phyloP scores from a whole-genome alignment of 1,140 invertebrate species.

The Drosophila paulistorum region DNA sequence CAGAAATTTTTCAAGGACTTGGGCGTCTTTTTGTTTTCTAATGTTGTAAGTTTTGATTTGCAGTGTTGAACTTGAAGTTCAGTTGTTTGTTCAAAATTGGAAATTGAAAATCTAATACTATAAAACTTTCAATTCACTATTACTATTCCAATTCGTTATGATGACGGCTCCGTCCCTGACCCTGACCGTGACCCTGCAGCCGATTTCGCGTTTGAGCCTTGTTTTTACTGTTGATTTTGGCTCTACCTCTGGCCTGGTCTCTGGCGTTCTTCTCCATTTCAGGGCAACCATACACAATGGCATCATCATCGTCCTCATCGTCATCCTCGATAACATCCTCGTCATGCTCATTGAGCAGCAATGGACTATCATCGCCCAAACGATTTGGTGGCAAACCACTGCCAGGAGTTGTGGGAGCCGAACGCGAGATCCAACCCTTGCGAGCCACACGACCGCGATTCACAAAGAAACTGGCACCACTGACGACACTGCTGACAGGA shows the following conservation, averaged over 20 bases:
- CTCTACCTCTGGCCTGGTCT: not conserved
- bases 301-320: conserved; percentile 15
- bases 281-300: conserved; percentile 23
- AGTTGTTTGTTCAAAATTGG: not conserved
- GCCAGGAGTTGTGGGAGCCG: conserved; percentile 89
- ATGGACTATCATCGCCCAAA: conserved; percentile 86
- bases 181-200: not conserved
- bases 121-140: not conserved
- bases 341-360: conserved; percentile 85
- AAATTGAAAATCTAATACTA: not conserved
- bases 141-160: conserved; percentile 13
- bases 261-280: conserved; percentile 15
- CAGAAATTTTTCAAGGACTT: not conserved
- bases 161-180: not conserved
- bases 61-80: not conserved
- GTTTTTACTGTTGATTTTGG: not conserved
- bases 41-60: not conserved
- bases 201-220: not conserved
- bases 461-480: conserved; percentile 69
- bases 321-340: conserved; percentile 83
- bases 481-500: conserved; percentile 73
- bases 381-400: conserved; percentile 83
- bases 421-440: conserved; percentile 87
- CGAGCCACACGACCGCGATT: conserved; percentile 59
- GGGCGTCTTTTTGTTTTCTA: not conserved